These are phyloP conservation scores for Elysia crispata DNA, from an alignment of 2,888 invertebrate genomes.

Conservation along the genomic window DNA sequence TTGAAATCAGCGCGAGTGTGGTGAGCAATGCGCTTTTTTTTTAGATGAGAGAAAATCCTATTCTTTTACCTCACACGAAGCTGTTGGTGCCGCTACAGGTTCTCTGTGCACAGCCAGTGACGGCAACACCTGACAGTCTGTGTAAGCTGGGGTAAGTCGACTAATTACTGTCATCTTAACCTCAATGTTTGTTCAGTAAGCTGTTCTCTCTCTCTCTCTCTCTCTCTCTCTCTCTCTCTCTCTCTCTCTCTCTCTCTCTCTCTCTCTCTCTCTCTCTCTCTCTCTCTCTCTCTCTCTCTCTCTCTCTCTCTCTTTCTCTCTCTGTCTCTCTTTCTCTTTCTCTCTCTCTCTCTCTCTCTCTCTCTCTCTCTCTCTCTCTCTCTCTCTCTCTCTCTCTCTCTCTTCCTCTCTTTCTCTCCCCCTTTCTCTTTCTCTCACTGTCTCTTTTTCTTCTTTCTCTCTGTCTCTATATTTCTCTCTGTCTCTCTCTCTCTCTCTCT, in stretches of 20 bases:
- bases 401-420: slow-evolving; percentile 4
- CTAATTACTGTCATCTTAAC: no score
- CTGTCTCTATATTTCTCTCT: neutral
- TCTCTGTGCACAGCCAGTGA: no score
- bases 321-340: neutral
- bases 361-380: neutral
- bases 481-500: neutral
- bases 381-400: neutral
- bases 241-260: neutral
- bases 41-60: no score
- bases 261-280: neutral
- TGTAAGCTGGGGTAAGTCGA: no score
- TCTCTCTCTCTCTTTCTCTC: slow-evolving; percentile 19
- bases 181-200: no score
- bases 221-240: neutral
- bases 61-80: no score
- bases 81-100: no score
- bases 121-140: no score
- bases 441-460: slow-evolving; percentile 18
- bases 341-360: neutral
- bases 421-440: neutral
- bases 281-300: slow-evolving; percentile 17
- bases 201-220: no score
- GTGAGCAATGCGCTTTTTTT: no score
- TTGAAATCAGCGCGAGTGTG: no score